Conservation (phyloP, 2,113 vertebrate genomes). For the Xiphophorus maculatus region DNA sequence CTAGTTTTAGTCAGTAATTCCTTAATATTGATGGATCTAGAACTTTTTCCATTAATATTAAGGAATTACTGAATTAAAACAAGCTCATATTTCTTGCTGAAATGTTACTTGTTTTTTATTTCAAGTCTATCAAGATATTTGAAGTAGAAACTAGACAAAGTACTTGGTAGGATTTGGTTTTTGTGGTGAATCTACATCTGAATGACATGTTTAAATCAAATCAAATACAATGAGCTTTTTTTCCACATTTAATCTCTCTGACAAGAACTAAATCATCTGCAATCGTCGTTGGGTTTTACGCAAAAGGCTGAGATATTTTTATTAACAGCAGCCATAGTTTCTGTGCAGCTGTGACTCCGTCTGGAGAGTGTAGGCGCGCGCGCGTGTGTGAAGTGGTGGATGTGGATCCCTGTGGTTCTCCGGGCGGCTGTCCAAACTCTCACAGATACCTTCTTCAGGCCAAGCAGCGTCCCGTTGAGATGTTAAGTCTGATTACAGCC, state of each 20-base stretch:
- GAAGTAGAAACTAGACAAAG: too few species aligned
- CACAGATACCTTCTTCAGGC: constrained; percentile 17
- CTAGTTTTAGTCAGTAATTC: too few species aligned
- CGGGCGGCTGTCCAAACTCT: constrained; percentile 38
- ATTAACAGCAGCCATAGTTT: constrained; percentile 21
- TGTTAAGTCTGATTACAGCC: constrained; percentile 36
- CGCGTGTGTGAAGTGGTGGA: constrained; percentile 20
- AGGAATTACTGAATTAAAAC: too few species aligned
- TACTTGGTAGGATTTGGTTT: too few species aligned
- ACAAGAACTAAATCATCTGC: not conserved
- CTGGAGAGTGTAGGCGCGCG: not conserved
- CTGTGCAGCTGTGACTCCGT: constrained; percentile 18
- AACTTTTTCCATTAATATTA: too few species aligned
- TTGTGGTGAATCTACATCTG: not conserved
- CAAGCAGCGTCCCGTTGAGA: constrained; percentile 10
- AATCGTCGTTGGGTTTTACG: not conserved
- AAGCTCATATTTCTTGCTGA: too few species aligned
- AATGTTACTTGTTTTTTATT: too few species aligned
- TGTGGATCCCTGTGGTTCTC: constrained; percentile 44
- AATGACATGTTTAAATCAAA: not conserved
- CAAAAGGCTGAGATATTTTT: not conserved
- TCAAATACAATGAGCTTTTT: not conserved
- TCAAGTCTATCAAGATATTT: too few species aligned
- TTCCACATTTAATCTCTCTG: not conserved
- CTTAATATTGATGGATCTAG: too few species aligned